These are phyloP conservation scores for Drosophila seguyi DNA, from an alignment of 1,140 invertebrate species.

Conservation along the genomic window DNA sequence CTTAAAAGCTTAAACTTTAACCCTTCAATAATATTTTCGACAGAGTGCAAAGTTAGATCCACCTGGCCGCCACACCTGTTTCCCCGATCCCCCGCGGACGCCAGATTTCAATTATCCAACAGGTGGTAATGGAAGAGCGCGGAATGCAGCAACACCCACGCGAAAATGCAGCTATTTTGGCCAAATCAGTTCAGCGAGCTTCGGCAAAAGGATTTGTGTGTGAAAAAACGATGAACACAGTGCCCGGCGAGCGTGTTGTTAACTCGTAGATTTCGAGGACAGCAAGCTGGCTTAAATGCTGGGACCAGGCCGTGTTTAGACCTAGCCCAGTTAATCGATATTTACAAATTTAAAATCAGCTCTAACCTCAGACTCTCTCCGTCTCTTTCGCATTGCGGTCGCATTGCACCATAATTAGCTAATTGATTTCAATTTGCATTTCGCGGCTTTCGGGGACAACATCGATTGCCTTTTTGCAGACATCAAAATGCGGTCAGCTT, in stretches of 20 bases:
- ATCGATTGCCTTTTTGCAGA: slow-evolving; percentile 51
- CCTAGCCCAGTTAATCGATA: slow-evolving; percentile 21
- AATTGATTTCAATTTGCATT: slow-evolving; percentile 74
- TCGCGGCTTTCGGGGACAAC: slow-evolving; percentile 58
- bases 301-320: background rate
- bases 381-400: slow-evolving; percentile 37
- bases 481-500: slow-evolving; percentile 66
- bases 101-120: slow-evolving; percentile 63
- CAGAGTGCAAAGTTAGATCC: slow-evolving; percentile 72
- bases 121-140: slow-evolving; percentile 29
- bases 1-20: slow-evolving; percentile 82
- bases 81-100: background rate
- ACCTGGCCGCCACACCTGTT: slow-evolving; percentile 26
- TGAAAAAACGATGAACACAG: background rate
- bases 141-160: slow-evolving; percentile 14
- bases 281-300: background rate
- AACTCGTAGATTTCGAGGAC: slow-evolving; percentile 14
- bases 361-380: slow-evolving; percentile 20
- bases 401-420: slow-evolving; percentile 68
- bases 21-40: slow-evolving; percentile 80
- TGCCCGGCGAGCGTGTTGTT: background rate
- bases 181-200: slow-evolving; percentile 33
- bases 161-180: slow-evolving; percentile 39
- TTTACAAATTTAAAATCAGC: slow-evolving; percentile 27
- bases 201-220: slow-evolving; percentile 12